Evolutionary conservation across 2,888 invertebrate species (phyloP).

Genomic region (Enchytraeus crypticus): DNA sequence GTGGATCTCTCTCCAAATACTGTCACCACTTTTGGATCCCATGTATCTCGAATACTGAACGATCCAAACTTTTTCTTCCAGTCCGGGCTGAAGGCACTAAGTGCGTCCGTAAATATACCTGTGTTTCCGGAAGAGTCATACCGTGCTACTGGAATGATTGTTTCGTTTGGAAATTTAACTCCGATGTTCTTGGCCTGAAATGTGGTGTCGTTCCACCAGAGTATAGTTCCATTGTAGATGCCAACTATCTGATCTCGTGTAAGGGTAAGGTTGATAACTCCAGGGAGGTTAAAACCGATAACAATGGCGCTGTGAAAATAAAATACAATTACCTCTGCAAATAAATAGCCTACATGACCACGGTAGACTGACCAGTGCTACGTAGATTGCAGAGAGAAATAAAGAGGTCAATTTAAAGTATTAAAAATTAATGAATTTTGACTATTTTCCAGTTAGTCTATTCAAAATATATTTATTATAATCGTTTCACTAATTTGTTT

Average conservation of each 20-base stretch:
- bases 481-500: no score
- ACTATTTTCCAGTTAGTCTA: no score
- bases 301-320: constrained; percentile 38
- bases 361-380: no score
- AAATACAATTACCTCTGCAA: no score
- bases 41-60: constrained; percentile 28
- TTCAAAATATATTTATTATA: no score
- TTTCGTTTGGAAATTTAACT: constrained; percentile 7
- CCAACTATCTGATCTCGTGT: constrained; percentile 33
- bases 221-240: constrained; percentile 36
- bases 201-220: constrained; percentile 34
- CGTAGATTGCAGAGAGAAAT: no score
- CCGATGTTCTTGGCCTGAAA: constrained; percentile 6
- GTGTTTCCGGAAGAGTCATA: constrained; percentile 42
- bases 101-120: constrained; percentile 23
- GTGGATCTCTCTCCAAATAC: constrained; percentile 7
- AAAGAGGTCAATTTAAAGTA: no score
- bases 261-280: constrained; percentile 28
- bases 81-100: constrained; percentile 30
- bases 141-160: constrained; percentile 36
- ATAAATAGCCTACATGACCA: no score
- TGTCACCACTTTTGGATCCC: neutral
- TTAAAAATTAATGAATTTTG: no score
- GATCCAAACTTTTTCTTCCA: constrained; percentile 33
- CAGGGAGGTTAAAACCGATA: constrained; percentile 35